phyloP scores from a whole-genome alignment of 2,113 vertebrate genomes.

The Caloenas nicobarica region DNA sequence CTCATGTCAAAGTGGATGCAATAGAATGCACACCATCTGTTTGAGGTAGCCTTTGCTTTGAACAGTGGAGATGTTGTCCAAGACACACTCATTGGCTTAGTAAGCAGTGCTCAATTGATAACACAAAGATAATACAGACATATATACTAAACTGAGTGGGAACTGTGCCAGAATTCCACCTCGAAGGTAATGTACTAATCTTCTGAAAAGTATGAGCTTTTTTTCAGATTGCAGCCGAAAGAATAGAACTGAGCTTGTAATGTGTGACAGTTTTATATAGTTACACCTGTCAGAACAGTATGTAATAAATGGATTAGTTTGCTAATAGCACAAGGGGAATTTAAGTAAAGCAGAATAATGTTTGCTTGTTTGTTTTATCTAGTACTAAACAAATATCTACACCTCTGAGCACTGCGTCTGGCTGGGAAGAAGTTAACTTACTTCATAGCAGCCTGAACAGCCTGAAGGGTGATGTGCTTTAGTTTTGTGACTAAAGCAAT shows the following conservation, averaged over 20 bases:
- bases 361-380: not conserved
- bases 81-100: not conserved
- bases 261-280: not conserved
- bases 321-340: not conserved
- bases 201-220: not conserved
- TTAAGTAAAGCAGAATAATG: not conserved
- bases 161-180: not conserved
- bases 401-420: not conserved
- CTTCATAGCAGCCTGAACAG: not conserved
- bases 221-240: not conserved
- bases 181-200: not conserved
- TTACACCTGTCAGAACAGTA: not conserved
- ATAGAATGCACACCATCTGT: not conserved
- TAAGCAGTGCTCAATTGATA: not conserved
- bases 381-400: not conserved
- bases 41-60: not conserved
- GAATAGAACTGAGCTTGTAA: not conserved
- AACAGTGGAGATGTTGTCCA: not conserved
- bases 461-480: not conserved
- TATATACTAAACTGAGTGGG: not conserved
- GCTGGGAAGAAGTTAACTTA: not conserved
- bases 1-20: not conserved
- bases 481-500: not conserved
- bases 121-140: not conserved
- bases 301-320: constrained; percentile 1